Percentiles rank a stretch among this genome's conserved stretches.
Evolutionary conservation across 2,113 vertebrate species (phyloP).

Genomic region (Petroica traversi): DNA sequence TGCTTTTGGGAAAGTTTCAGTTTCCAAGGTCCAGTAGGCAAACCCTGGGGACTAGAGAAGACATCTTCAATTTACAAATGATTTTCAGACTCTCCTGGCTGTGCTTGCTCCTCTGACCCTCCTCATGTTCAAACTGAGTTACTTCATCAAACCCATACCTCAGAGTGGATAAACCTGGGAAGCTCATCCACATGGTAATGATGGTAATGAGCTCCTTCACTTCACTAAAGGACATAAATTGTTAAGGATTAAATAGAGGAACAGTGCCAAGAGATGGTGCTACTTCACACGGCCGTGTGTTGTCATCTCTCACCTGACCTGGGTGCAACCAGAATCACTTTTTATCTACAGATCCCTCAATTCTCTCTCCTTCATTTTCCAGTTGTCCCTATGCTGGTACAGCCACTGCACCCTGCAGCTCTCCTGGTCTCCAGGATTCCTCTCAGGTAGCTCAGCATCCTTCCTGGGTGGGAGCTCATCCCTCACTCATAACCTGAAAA

Average conservation of each 20-base stretch:
- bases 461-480: background rate
- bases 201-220: background rate
- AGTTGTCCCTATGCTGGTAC: rapidly evolving
- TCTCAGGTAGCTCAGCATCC: background rate
- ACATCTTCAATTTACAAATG: background rate
- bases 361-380: background rate
- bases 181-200: background rate
- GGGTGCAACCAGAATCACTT: background rate
- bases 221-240: background rate
- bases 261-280: background rate
- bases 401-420: background rate
- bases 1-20: rapidly evolving
- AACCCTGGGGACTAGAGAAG: background rate
- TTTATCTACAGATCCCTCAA: background rate
- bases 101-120: background rate
- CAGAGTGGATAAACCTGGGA: background rate
- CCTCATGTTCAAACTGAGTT: background rate
- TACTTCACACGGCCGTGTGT: rapidly evolving
- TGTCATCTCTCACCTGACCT: background rate
- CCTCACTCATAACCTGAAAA: background rate
- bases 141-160: background rate
- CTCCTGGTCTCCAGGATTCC: background rate
- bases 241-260: background rate
- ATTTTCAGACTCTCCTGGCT: background rate
- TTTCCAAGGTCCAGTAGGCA: background rate